phyloP scores from a whole-genome alignment of 1,140 invertebrate species.

The Drosophila orosa region DNA sequence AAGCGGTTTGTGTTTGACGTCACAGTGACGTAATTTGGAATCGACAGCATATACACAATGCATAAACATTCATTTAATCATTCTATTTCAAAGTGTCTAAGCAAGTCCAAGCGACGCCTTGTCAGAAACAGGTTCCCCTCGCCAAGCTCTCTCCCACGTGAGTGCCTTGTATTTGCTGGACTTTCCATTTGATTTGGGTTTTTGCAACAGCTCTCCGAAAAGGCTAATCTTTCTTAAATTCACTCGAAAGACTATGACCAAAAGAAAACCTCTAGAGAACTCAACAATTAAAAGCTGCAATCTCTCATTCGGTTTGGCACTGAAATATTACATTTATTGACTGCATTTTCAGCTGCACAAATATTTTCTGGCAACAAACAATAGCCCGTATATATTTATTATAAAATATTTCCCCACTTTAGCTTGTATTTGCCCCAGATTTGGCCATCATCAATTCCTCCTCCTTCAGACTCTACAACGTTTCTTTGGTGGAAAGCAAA shows the following conservation, averaged over 20 bases:
- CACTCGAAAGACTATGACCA: not conserved
- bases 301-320: not conserved
- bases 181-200: constrained; percentile 4
- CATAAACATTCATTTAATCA: constrained; percentile 79
- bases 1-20: constrained; percentile 74
- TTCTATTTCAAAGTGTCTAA: constrained; percentile 73
- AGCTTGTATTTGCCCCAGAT: not conserved
- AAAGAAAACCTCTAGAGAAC: not conserved
- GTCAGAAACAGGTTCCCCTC: constrained; percentile 40
- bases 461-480: not conserved
- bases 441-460: constrained; percentile 2
- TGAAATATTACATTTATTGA: constrained; percentile 18
- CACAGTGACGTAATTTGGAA: constrained; percentile 76
- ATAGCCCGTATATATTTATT: not conserved
- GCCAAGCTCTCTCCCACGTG: constrained; percentile 26
- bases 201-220: not conserved
- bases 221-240: not conserved
- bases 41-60: constrained; percentile 68
- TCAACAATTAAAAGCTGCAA: constrained; percentile 7
- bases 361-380: constrained; percentile 1
- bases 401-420: constrained; percentile 2
- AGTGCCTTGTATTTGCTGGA: constrained; percentile 5
- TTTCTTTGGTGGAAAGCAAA: not conserved
- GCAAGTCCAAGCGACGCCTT: constrained; percentile 58
- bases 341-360: constrained; percentile 6